Conservation (phyloP, 92 coral and sea anemone genomes). For the Desmophyllum pertusum region DNA sequence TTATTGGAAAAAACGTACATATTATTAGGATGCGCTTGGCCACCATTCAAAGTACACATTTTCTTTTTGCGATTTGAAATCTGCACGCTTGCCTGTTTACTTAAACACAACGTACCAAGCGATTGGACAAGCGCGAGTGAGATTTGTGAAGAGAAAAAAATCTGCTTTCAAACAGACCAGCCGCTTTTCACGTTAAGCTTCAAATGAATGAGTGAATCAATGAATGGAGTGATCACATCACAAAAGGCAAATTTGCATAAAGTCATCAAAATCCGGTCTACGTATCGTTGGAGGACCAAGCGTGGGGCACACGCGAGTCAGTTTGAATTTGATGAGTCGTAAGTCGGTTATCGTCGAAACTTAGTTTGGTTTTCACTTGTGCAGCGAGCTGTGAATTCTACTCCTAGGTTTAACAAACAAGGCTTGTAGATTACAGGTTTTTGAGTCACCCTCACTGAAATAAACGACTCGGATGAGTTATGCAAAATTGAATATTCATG, state of each 20-base stretch:
- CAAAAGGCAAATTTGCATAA: conserved; percentile 79
- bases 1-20: conserved; percentile 42
- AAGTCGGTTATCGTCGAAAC: background rate
- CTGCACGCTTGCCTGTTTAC: conserved; percentile 45
- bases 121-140: conserved; percentile 34
- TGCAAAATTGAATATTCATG: conserved; percentile 60
- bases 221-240: conserved; percentile 72
- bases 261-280: conserved; percentile 29
- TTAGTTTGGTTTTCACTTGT: conserved; percentile 33
- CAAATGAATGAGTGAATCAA: conserved; percentile 56
- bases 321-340: conserved; percentile 24
- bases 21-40: conserved; percentile 50
- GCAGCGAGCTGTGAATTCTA: conserved; percentile 56
- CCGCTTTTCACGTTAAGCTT: conserved; percentile 52
- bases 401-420: conserved; percentile 42
- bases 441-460: conserved; percentile 38
- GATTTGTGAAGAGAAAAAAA: conserved; percentile 32
- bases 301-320: conserved; percentile 45
- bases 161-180: conserved; percentile 44
- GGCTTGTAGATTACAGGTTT: conserved; percentile 53
- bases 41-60: conserved; percentile 47
- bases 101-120: conserved; percentile 31
- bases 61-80: conserved; percentile 31
- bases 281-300: background rate
- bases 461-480: conserved; percentile 34